Evolutionary conservation across 2,113 vertebrate species (phyloP), one percentile per base, ranked within the genome.

Genomic region (Brachionichthys hirsutus): DNA sequence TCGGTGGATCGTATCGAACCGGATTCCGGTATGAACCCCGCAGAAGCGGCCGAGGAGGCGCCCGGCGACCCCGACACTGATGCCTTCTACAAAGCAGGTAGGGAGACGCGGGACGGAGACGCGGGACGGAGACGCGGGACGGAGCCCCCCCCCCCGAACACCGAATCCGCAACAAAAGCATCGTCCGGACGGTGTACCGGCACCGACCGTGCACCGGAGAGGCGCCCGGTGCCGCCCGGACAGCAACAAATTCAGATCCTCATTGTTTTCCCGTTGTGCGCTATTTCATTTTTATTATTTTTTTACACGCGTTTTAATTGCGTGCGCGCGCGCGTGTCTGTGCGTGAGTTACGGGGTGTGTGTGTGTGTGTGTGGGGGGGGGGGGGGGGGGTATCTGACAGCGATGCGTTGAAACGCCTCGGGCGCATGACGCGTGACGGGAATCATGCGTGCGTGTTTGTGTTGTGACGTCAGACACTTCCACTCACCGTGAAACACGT

Each of bases 41-140:
- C 75, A 78, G 87, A 85, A 52, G 85, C 81, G 77, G 85, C 85
- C 83, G 87, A 88, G 81, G 87, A 88, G 77, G 83, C 83, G 83
- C 81, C 77, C 67, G 76, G 79, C 79, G 87, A 88, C 85, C 75
- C 85, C 52, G 87, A 88, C 77, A 81, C 87, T 19, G 87, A 88
- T 69, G 85, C 83, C 71, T 88, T 87, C 83, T 88, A 78, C 81
- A 88, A 83, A 81, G 76, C 87, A 85, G 87, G 87, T 88, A 87
- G 42, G 62, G 34, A 16, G 41, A n/a, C 43, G 4, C 16, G 15
- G 22, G 30, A n/a, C n/a, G n/a, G n/a, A n/a, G n/a, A n/a, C n/a
- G n/a, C n/a, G n/a, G n/a, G n/a, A n/a, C n/a, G n/a, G n/a, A n/a
- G n/a, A n/a, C n/a, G n/a, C n/a, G n/a, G n/a, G n/a, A n/a, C n/a